Evolutionary conservation across 2,888 invertebrate genomes (phyloP).

Genomic region (Biston stratarius): DNA sequence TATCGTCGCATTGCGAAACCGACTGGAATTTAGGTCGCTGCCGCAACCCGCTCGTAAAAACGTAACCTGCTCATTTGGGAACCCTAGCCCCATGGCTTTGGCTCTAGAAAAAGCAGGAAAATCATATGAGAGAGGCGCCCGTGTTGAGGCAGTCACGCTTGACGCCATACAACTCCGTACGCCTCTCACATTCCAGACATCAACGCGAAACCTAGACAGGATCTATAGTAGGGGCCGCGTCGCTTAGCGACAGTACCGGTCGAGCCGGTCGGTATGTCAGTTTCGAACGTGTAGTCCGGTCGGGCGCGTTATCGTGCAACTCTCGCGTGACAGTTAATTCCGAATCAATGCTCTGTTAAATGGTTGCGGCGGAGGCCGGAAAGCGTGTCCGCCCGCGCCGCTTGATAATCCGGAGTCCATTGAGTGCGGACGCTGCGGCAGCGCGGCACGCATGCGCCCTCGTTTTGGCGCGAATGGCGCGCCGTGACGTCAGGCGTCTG

Average conservation of each 20-base stretch:
- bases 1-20: conserved; percentile 63
- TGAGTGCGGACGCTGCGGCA: conserved; percentile 84
- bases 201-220: conserved; percentile 37
- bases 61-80: conserved; percentile 83
- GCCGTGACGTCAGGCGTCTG: conserved; percentile 85
- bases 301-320: conserved; percentile 62
- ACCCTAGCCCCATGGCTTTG: conserved; percentile 76
- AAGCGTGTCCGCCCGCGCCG: conserved; percentile 71
- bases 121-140: conserved; percentile 80
- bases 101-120: conserved; percentile 84
- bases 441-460: conserved; percentile 81
- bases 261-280: conserved; percentile 53
- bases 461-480: conserved; percentile 86
- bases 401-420: conserved; percentile 78
- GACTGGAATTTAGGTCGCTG: conserved; percentile 65
- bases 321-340: conserved; percentile 73
- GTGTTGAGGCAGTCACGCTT: conserved; percentile 83
- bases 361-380: conserved; percentile 67
- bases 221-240: conserved; percentile 52
- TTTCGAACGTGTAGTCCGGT: conserved; percentile 55
- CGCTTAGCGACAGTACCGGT: conserved; percentile 54
- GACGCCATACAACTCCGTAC: conserved; percentile 85
- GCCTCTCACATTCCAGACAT: conserved; percentile 75
- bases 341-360: conserved; percentile 69
- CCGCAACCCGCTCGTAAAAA: conserved; percentile 43